Evolutionary conservation across 2,113 vertebrate genomes (phyloP), one percentile per base, ranked within the genome.

Genomic region (Hippopotamus amphibius): DNA sequence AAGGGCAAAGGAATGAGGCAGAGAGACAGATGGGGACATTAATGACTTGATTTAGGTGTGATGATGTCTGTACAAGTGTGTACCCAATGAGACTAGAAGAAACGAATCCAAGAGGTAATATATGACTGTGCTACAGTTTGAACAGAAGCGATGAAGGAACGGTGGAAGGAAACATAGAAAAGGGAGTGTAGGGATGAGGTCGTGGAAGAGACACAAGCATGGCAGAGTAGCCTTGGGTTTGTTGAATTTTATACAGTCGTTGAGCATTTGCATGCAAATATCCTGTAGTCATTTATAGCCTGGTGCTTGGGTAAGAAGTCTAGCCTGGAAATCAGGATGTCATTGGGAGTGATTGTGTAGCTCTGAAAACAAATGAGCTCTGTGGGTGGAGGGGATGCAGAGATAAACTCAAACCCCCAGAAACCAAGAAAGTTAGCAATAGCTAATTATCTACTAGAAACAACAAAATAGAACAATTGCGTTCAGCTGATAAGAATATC

Each of bases 401-500:
- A 88, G 59, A 89, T 4, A 88, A 89, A 63, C 24, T 22, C 19
- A 74, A 85, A 59, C 74, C 81, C 41, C 5, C 26, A 53, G 46
- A 94, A 92, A 21, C 72, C 83, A 89, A 81, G 69, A 66, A 66
- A 33, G n/a, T 41, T 13, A 88, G 17, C 50, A 71, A 81, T 69
- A 66, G 89, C 83, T 68, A 68, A 83, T 86, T 82, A 69, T 68
- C 80, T 72, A 7, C 37, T 57, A 71, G 53, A 93, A 96, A 88
- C 50, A 84, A 77, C 30, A 80, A 83, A 88, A 71, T 24, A 85
- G 50, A 68, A 66, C 81, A 76, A 94, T 82, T 93, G n/a, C 93
- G 9, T 55, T 53, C 57, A 48, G 65, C 69, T 79, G 48, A 89
- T 74, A 92, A 83, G 28, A 85, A 89, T 80, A 63, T 53, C 43